Conservation (phyloP, 30 jellyfish, hydroid and myxozoan species). For the Aurelia sp. region DNA sequence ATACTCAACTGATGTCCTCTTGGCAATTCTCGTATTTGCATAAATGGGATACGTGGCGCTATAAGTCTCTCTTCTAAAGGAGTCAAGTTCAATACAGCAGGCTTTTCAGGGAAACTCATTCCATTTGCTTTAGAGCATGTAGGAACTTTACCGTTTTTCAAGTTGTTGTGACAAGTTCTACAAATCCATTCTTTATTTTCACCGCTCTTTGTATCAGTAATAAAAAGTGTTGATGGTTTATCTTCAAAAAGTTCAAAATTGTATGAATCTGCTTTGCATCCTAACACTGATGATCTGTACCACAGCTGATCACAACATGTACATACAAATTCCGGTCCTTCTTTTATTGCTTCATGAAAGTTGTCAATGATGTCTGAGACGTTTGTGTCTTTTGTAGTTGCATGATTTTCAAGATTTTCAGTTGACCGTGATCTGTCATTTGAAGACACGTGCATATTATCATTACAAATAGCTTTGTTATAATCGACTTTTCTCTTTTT, state of each 20-base stretch:
- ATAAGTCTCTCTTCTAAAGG: constrained; percentile 45
- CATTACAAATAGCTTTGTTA: too few relatives aligned
- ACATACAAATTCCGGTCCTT: constrained; percentile 38
- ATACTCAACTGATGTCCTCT: constrained; percentile 55
- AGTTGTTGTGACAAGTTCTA: too few relatives aligned
- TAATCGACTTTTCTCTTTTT: too few relatives aligned
- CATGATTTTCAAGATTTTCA: too few relatives aligned
- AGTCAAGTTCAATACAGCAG: constrained; percentile 8
- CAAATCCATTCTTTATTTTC: not conserved
- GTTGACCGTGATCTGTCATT: too few relatives aligned
- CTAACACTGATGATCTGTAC: constrained; percentile 20
- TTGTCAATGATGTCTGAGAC: not conserved
- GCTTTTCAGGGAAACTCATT: constrained; percentile 27
- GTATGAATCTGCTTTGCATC: not conserved
- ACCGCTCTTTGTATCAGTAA: not conserved
- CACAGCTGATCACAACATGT: constrained; percentile 40
- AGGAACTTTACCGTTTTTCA: too few relatives aligned
- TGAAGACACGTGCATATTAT: too few relatives aligned
- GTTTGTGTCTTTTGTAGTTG: too few relatives aligned
- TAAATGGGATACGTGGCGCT: constrained; percentile 48
- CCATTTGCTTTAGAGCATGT: constrained; percentile 20
- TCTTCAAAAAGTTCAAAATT: not conserved
- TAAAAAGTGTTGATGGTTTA: not conserved
- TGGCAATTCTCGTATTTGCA: constrained; percentile 55
- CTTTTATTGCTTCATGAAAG: not conserved